Conservation (phyloP, 1,140 invertebrate species). For the Cyclargus thomasi region DNA sequence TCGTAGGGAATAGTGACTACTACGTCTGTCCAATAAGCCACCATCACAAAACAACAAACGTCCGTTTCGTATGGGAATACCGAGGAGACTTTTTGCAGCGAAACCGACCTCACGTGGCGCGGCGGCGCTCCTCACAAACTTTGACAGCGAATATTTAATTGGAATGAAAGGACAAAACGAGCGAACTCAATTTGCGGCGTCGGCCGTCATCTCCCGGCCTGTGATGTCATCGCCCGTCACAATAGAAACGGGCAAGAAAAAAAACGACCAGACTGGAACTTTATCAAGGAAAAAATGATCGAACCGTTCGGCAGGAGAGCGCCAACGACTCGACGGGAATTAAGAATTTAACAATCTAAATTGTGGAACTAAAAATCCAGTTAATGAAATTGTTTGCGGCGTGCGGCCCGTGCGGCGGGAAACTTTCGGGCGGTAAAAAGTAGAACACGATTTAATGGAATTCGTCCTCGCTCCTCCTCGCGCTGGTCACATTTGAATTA, state of each 20-base stretch:
- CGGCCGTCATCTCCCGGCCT: conserved; percentile 6
- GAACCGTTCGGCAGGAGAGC: not conserved
- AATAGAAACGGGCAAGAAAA: conserved; percentile 24
- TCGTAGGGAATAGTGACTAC: too few relatives aligned
- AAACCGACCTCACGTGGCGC: not conserved
- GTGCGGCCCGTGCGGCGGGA: not conserved
- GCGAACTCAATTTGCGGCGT: conserved; percentile 12
- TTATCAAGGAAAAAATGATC: not conserved
- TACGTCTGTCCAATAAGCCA: too few relatives aligned
- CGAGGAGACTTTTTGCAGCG: not conserved
- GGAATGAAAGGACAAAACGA: conserved; percentile 15
- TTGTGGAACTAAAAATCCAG: too few relatives aligned
- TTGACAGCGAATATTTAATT: conserved; percentile 13
- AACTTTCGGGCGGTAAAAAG: not conserved
- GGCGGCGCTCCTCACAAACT: not conserved
- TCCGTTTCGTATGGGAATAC: not conserved
- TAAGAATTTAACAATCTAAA: too few relatives aligned
- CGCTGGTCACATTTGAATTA: not conserved
- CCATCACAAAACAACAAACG: not conserved
- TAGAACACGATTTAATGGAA: not conserved
- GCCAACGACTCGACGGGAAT: not conserved
- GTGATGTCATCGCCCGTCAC: conserved; percentile 19
- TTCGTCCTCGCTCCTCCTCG: not conserved
- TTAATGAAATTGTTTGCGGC: not conserved
- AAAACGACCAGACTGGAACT: conserved; percentile 15